These are phyloP conservation scores for Venustoraphidia nigricollis DNA, from an alignment of 2,888 invertebrate species.

Conservation along the genomic window DNA sequence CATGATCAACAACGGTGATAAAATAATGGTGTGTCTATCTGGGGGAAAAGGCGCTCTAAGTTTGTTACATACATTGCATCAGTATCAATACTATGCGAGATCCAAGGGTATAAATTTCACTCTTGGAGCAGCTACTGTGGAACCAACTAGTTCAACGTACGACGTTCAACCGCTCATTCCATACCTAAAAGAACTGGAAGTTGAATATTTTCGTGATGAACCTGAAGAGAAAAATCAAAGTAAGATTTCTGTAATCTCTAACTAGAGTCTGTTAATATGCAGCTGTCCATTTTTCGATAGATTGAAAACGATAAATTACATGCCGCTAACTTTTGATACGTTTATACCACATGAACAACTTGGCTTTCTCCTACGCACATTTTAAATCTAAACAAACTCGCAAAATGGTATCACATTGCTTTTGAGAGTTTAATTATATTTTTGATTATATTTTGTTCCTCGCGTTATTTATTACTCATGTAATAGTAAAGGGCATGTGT, in stretches of 20 bases:
- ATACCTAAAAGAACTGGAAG: slow-evolving; percentile 37
- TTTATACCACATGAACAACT: too few relatives aligned
- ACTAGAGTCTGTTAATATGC: not conserved
- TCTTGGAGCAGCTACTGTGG: slow-evolving; percentile 60
- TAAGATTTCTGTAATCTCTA: slow-evolving; percentile 14
- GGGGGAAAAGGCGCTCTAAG: slow-evolving; percentile 75
- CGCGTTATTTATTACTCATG: too few relatives aligned
- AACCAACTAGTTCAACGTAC: slow-evolving; percentile 42
- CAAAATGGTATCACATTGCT: too few relatives aligned
- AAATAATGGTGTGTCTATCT: slow-evolving; percentile 70
- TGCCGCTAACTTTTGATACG: too few relatives aligned
- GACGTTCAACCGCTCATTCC: slow-evolving; percentile 41
- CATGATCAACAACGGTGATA: slow-evolving; percentile 73
- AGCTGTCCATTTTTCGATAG: not conserved
- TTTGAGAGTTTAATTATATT: too few relatives aligned
- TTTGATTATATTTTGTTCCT: too few relatives aligned
- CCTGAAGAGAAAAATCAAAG: slow-evolving; percentile 22
- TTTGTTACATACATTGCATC: slow-evolving; percentile 66
- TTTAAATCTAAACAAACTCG: too few relatives aligned
- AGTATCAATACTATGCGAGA: slow-evolving; percentile 64
- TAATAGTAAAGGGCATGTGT: too few relatives aligned
- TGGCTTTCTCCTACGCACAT: too few relatives aligned
- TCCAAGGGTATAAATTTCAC: slow-evolving; percentile 62
- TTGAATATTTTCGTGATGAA: slow-evolving; percentile 45
- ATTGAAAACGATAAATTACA: too few relatives aligned